Conservation (phyloP, 1,140 invertebrate species). For the Bombus impatiens region DNA sequence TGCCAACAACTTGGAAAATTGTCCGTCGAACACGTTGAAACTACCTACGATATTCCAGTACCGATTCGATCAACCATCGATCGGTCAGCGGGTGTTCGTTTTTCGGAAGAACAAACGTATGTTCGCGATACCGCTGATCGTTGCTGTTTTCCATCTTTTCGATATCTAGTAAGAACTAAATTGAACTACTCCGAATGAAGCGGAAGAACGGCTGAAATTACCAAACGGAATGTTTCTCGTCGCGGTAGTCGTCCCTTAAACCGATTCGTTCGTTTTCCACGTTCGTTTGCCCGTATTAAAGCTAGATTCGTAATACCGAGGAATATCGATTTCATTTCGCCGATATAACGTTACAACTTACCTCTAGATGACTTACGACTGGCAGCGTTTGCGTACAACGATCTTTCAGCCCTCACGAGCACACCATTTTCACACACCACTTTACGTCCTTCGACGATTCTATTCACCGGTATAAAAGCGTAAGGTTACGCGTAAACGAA, state of each 20-base stretch:
- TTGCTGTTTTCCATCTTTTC: neutral
- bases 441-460: slow-evolving; percentile 50
- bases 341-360: neutral
- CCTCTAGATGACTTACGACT: neutral
- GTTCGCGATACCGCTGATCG: neutral
- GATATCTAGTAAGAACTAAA: slow-evolving; percentile 33
- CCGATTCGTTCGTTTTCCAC: too few relatives aligned
- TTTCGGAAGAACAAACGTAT: too few relatives aligned
- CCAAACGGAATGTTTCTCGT: neutral
- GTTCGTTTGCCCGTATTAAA: neutral
- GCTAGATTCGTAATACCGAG: too few relatives aligned
- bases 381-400: neutral
- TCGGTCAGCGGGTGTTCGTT: too few relatives aligned
- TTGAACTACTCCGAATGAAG: neutral
- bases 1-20: slow-evolving; percentile 29
- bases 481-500: slow-evolving; percentile 38
- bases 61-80: too few relatives aligned
- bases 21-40: neutral
- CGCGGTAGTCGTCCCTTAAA: too few relatives aligned
- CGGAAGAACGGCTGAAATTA: neutral
- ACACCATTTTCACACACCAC: slow-evolving; percentile 31
- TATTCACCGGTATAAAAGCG: slow-evolving; percentile 28
- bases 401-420: slow-evolving; percentile 11
- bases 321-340: neutral
- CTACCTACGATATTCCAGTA: neutral